Evolutionary conservation across 2,888 invertebrate genomes (phyloP), one percentile per base, ranked within the genome.

Genomic region (Stenotaenia linearis): DNA sequence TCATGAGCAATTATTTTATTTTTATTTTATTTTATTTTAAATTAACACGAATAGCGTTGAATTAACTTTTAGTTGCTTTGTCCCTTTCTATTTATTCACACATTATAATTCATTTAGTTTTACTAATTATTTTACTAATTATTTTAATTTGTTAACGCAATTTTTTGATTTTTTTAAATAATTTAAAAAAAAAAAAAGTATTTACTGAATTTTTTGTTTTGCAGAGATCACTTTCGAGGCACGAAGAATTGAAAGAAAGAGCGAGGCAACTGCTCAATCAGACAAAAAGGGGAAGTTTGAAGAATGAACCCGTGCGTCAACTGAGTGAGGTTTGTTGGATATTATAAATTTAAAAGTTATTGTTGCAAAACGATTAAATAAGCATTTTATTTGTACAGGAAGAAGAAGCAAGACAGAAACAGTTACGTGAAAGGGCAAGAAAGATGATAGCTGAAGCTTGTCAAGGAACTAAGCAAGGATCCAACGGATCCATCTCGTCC

Each of bases 371-470:
- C 0, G 7, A 32, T 32, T 25, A 74, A 28, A 74, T 23, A 5
- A 9, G 18, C 1, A n/a, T 1, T 77, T 40, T 77, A 12, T 40
- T 32, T 79, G 78, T 80, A 18, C 87, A 90, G 89, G 90, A 90
- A 80, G 93, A 96, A 86, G 94, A 94, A 84, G 96, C 96, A 85
- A 90, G 96, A 83, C 95, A 96, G 85, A 91, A 91, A 80, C 92
- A 93, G 85, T 87, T 97, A 82, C 89, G 95, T 7, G 97, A 97
- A 86, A 89, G 96, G 85, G 97, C 97, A 80, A 90, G 96, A 83
- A 91, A 92, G 84, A 88, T 97, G 79, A 96, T 97, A 81, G 94
- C 94, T 0, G 95, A 96, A 85, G 95, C 95, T 0, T 89, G 93
- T 83, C 89, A 89, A 86, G 91, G 90, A 37, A 88, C 86, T 21